phyloP scores from a whole-genome alignment of 2,888 invertebrate genomes.

The Orchesella flavescens region DNA sequence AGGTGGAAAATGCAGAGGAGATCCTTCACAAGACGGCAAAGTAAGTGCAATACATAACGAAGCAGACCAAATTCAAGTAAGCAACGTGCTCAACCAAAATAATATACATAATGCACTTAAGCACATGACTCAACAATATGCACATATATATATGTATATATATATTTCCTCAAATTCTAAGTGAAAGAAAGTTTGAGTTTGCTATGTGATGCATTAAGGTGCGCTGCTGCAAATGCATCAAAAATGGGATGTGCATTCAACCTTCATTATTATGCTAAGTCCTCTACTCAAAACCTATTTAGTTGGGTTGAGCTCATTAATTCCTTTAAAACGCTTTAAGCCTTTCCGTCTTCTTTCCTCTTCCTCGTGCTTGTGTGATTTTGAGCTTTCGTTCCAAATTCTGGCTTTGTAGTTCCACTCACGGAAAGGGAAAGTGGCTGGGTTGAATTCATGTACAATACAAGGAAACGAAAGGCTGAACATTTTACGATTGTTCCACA shows the following conservation, averaged over 20 bases:
- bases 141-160: background rate
- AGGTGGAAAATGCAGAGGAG: background rate
- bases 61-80: slow-evolving; percentile 50
- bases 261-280: slow-evolving; percentile 53
- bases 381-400: background rate
- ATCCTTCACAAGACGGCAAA: slow-evolving; percentile 45
- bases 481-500: too few relatives aligned
- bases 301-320: slow-evolving; percentile 58
- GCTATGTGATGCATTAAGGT: slow-evolving; percentile 19
- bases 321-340: slow-evolving; percentile 58
- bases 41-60: slow-evolving; percentile 45
- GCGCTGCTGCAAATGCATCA: slow-evolving; percentile 23
- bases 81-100: background rate
- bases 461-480: too few relatives aligned
- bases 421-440: background rate
- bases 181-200: slow-evolving; percentile 2
- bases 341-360: slow-evolving; percentile 20
- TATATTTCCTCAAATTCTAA: background rate
- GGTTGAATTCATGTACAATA: too few relatives aligned
- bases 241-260: slow-evolving; percentile 7
- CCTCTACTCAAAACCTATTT: slow-evolving; percentile 53
- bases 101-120: slow-evolving; percentile 6
- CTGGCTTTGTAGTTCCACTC: background rate
- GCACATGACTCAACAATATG: background rate
- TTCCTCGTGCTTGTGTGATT: background rate